Percentiles rank a stretch among this genome's conserved stretches.
Conservation (phyloP, 2,113 vertebrate genomes). For the Scortum barcoo region DNA sequence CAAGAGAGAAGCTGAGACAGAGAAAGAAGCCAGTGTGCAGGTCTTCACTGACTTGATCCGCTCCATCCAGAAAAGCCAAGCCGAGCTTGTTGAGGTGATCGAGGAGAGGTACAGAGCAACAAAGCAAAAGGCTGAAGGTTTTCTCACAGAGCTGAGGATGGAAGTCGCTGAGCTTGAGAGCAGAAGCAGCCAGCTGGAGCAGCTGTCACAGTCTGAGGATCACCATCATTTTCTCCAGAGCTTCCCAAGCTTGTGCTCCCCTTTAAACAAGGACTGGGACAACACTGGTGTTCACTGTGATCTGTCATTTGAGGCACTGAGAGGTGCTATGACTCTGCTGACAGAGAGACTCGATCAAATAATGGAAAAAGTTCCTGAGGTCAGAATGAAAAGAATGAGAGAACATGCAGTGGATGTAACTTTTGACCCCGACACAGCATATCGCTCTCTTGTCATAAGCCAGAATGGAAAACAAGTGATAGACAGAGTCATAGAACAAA, state of each 20-base stretch:
- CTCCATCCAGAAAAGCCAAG: conserved; percentile 31
- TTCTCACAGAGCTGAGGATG: conserved; percentile 39
- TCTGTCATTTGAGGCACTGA: background rate
- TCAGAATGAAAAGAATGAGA: conserved; percentile 39
- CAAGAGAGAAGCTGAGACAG: conserved; percentile 5
- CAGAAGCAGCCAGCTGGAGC: conserved; percentile 38
- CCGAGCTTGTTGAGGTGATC: conserved; percentile 34
- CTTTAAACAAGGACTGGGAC: background rate
- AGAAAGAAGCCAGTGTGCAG: conserved; percentile 20
- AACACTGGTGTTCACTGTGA: background rate
- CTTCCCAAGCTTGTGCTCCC: conserved; percentile 11
- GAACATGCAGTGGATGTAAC: conserved; percentile 51
- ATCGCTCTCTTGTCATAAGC: conserved; percentile 30
- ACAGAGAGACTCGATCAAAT: background rate
- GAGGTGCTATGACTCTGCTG: background rate
- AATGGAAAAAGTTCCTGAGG: conserved; percentile 26
- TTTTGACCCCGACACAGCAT: conserved; percentile 51
- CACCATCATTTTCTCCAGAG: conserved; percentile 43
- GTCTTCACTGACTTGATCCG: conserved; percentile 37
- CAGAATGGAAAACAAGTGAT: conserved; percentile 47
- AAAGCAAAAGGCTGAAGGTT: conserved; percentile 33
- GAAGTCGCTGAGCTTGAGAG: conserved; percentile 42
- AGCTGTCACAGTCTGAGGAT: conserved; percentile 47
- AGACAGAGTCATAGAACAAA: fast-evolving
- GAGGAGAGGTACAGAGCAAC: conserved; percentile 20